Conservation (phyloP, 1,140 invertebrate genomes). For the Reticulitermes speratus region DNA sequence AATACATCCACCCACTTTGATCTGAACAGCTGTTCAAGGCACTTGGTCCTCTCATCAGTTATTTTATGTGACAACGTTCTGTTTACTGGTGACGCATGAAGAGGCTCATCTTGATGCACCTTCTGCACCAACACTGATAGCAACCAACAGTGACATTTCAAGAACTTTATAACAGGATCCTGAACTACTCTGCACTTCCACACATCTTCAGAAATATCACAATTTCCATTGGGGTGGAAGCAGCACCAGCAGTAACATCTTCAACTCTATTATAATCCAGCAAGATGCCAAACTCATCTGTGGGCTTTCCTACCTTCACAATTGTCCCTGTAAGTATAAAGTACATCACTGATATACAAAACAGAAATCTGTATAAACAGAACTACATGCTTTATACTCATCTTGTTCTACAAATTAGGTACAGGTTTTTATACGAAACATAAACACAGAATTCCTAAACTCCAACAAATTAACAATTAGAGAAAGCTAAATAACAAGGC, state of each 20-base stretch:
- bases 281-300: background rate
- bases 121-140: constrained; percentile 56
- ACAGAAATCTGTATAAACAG: no score
- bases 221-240: background rate
- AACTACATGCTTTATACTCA: no score
- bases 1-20: constrained; percentile 47
- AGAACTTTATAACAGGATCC: constrained; percentile 52
- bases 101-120: constrained; percentile 47
- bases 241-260: background rate
- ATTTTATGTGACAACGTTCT: background rate
- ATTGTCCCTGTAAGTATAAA: background rate
- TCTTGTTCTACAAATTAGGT: no score
- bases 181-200: background rate
- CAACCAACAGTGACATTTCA: constrained; percentile 56
- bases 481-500: no score
- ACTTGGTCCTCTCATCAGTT: constrained; percentile 40
- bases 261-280: background rate
- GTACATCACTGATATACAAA: background rate
- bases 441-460: no score
- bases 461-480: no score
- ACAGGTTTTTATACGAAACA: no score
- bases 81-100: constrained; percentile 38
- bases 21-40: constrained; percentile 49
- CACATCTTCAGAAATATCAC: background rate
- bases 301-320: background rate